These are phyloP conservation scores for Agrilus cyanescens DNA, from an alignment of 2,888 invertebrate species.

Conservation along the genomic window DNA sequence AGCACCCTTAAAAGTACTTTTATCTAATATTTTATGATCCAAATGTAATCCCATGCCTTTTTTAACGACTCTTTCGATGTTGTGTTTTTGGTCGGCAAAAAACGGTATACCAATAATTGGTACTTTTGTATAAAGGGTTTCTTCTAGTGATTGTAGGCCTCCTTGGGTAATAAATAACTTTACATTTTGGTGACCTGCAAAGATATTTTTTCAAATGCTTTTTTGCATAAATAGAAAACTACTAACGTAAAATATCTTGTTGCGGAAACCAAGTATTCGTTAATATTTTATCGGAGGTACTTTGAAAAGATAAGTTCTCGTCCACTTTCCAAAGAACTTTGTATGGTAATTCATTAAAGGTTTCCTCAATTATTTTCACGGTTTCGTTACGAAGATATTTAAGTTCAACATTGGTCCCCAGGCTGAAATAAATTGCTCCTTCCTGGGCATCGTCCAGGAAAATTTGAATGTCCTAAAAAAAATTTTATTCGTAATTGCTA, in stretches of 20 bases:
- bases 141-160: too few species aligned
- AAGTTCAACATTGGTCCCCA: background rate
- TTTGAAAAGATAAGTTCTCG: background rate
- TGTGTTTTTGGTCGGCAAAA: too few species aligned
- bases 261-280: background rate
- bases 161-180: too few species aligned
- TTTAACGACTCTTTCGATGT: too few species aligned
- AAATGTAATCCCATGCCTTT: too few species aligned
- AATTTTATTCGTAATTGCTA: background rate
- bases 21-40: too few species aligned
- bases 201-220: too few species aligned
- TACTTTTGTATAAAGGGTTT: too few species aligned
- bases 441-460: background rate
- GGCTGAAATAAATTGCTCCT: constrained; percentile 4
- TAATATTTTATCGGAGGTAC: background rate
- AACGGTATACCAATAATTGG: too few species aligned
- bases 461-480: constrained; percentile 2
- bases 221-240: too few species aligned
- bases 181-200: too few species aligned
- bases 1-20: too few species aligned
- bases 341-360: background rate
- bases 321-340: background rate
- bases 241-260: background rate
- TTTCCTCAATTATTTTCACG: background rate
- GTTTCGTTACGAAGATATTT: background rate